Conservation (phyloP, 2,888 invertebrate genomes). For the Erebia epiphron region DNA sequence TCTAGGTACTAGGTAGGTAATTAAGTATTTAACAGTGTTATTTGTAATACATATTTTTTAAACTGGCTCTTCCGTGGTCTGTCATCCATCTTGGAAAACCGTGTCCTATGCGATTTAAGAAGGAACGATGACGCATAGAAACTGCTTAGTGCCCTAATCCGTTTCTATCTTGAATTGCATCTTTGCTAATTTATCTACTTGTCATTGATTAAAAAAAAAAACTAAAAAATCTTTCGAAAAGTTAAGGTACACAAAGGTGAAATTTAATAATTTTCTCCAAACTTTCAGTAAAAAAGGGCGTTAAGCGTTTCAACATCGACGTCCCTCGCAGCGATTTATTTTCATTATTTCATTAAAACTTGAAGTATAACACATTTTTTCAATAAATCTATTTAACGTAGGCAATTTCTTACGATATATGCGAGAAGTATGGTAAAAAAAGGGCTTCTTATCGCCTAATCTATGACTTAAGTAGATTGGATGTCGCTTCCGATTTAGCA, state of each 20-base stretch:
- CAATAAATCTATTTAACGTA: constrained; percentile 10
- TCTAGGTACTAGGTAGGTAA: too few relatives aligned
- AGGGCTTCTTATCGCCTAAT: constrained; percentile 17
- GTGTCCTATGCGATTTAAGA: too few relatives aligned
- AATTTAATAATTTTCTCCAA: neutral
- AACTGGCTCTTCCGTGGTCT: too few relatives aligned
- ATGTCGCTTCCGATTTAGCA: constrained; percentile 13
- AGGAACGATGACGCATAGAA: too few relatives aligned
- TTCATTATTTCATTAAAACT: constrained; percentile 7
- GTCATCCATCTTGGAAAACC: too few relatives aligned
- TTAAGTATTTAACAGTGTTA: neutral
- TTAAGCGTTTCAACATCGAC: neutral
- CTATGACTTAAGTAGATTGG: constrained; percentile 32
- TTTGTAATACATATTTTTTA: too few relatives aligned
- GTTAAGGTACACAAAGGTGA: neutral
- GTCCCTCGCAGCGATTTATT: neutral
- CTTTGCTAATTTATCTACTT: too few relatives aligned
- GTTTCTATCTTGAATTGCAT: too few relatives aligned
- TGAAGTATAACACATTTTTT: constrained; percentile 5
- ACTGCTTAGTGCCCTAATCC: too few relatives aligned
- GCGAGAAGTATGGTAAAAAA: constrained; percentile 7
- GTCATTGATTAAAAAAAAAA: too few relatives aligned
- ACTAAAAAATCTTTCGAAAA: too few relatives aligned
- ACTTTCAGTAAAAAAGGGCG: neutral
- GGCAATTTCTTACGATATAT: constrained; percentile 6